These are phyloP conservation scores for Coregonus suidteri DNA, from an alignment of 2,797 vertebrate genomes.

Conservation along the genomic window DNA sequence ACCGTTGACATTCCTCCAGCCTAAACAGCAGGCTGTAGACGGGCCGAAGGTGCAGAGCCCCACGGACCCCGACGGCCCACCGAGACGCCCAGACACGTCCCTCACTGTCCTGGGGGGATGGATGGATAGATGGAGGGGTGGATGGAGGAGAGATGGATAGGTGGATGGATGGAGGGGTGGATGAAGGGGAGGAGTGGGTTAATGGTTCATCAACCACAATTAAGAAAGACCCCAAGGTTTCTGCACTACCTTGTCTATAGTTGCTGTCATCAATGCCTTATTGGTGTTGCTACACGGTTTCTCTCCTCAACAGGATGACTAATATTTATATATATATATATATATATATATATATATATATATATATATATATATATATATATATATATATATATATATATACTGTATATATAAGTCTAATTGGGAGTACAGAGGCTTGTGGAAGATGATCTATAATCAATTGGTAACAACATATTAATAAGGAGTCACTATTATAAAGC, in stretches of 20 bases:
- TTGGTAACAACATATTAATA: too few relatives aligned
- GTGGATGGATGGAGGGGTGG: not conserved
- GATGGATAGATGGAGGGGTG: constrained; percentile 4
- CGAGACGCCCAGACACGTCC: constrained; percentile 17
- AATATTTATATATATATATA: too few relatives aligned
- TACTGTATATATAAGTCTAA: too few relatives aligned
- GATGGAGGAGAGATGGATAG: not conserved
- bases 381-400: too few relatives aligned
- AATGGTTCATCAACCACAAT: constrained; percentile 34
- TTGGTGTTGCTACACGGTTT: not conserved
- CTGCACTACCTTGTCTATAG: not conserved
- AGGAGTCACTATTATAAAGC: too few relatives aligned
- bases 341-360: too few relatives aligned
- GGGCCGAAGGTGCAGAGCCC: constrained; percentile 61
- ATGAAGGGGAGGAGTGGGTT: constrained; percentile 40
- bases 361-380: too few relatives aligned
- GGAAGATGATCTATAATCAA: too few relatives aligned
- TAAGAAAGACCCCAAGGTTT: not conserved
- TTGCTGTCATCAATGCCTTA: not conserved
- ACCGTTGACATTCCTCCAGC: constrained; percentile 68
- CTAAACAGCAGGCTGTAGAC: constrained; percentile 63
- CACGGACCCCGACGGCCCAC: constrained; percentile 20
- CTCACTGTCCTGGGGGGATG: constrained; percentile 46
- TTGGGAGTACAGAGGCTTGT: too few relatives aligned
- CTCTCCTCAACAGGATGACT: not conserved